Percentiles rank a stretch among this genome's conserved stretches.
phyloP scores from a whole-genome alignment of 2,888 invertebrate species.

The Thymelicus lineola region DNA sequence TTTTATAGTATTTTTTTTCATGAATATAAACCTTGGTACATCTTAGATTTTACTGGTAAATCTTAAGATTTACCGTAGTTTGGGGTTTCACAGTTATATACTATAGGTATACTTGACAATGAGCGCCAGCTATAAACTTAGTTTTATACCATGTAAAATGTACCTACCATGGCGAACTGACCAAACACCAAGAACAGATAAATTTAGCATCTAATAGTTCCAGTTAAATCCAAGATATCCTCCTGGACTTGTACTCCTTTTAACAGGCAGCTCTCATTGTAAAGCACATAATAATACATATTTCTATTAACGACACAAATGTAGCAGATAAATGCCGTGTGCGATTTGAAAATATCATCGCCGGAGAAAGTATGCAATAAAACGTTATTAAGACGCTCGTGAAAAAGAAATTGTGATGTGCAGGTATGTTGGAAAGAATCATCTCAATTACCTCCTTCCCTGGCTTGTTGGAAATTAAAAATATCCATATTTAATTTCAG shows the following conservation, averaged over 20 bases:
- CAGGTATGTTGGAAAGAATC: constrained; percentile 10
- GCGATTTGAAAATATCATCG: constrained; percentile 35
- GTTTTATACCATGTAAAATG: no score
- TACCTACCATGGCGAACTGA: no score
- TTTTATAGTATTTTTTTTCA: no score
- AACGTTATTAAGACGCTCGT: constrained; percentile 36
- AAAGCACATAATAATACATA: constrained; percentile 12
- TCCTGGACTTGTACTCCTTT: not conserved
- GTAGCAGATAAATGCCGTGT: constrained; percentile 21
- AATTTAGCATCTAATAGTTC: no score
- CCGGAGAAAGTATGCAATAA: constrained; percentile 35
- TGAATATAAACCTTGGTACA: no score
- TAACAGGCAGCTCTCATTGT: not conserved
- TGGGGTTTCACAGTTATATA: no score
- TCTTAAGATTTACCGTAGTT: no score
- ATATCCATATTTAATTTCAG: not conserved
- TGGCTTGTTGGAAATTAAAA: not conserved
- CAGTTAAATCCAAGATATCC: no score
- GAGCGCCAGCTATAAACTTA: no score
- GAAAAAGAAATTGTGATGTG: constrained; percentile 36
- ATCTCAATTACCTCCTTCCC: constrained; percentile 15
- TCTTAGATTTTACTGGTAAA: no score
- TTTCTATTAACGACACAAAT: constrained; percentile 31
- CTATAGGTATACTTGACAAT: no score
- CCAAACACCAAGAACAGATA: no score